These are phyloP conservation scores for Austrolebias charrua DNA, from an alignment of 2,797 vertebrate genomes.

Conservation along the genomic window DNA sequence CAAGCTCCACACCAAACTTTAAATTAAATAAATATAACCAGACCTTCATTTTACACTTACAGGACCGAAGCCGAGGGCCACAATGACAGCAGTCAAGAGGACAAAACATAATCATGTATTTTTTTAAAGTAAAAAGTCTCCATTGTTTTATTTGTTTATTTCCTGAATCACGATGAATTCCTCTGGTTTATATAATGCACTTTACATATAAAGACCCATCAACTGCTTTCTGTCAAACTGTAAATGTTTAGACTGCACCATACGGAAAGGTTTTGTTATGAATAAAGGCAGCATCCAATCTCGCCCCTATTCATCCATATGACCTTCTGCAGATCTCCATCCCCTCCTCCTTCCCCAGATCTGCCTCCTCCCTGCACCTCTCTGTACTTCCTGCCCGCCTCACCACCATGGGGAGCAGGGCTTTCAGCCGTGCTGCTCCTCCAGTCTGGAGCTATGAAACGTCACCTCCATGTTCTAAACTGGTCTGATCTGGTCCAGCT, in stretches of 20 bases:
- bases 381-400: no score
- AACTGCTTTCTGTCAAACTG: slow-evolving; percentile 10
- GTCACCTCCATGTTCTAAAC: no score
- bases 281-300: slow-evolving; percentile 72
- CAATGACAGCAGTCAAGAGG: slow-evolving; percentile 29
- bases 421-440: no score
- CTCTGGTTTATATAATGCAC: slow-evolving; percentile 45
- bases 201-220: slow-evolving; percentile 36
- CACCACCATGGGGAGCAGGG: no score
- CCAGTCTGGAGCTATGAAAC: no score
- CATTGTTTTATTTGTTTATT: slow-evolving; percentile 1
- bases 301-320: no score
- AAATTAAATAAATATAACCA: neutral
- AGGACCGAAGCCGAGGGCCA: slow-evolving; percentile 63
- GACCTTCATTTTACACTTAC: slow-evolving; percentile 21
- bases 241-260: slow-evolving; percentile 17
- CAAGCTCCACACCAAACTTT: neutral
- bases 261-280: slow-evolving; percentile 42
- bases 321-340: no score
- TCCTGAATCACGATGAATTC: slow-evolving; percentile 14
- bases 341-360: no score
- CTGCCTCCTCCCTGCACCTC: no score
- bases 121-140: neutral
- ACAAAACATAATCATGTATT: slow-evolving; percentile 52
- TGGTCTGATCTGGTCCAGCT: no score